phyloP scores from a whole-genome alignment of 2,797 vertebrate species.

The Adelosebastes latens region DNA sequence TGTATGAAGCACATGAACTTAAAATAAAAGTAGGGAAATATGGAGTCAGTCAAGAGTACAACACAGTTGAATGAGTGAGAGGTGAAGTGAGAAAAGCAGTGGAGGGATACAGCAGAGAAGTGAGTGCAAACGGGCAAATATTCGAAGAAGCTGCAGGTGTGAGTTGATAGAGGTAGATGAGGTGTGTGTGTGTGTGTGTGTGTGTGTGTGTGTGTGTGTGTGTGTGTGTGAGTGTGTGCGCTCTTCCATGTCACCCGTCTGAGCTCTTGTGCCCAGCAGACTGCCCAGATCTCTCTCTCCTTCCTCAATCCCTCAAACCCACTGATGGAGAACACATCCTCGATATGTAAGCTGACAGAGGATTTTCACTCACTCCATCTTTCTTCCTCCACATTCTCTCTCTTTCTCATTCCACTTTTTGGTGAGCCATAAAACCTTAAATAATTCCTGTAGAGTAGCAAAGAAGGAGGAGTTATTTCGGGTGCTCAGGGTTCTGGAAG shows the following conservation, averaged over 20 bases:
- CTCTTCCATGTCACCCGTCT: slow-evolving; percentile 21
- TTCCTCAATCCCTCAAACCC: slow-evolving; percentile 60
- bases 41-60: not conserved
- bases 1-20: slow-evolving; percentile 28
- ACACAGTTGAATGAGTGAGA: slow-evolving; percentile 24
- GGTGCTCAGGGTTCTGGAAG: not conserved
- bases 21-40: slow-evolving; percentile 9
- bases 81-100: slow-evolving; percentile 27
- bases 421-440: slow-evolving; percentile 44
- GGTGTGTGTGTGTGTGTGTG: slow-evolving; percentile 23
- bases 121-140: slow-evolving; percentile 7
- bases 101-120: slow-evolving; percentile 10
- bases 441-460: slow-evolving; percentile 30
- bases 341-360: slow-evolving; percentile 52
- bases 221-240: slow-evolving; percentile 2
- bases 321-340: slow-evolving; percentile 67
- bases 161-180: slow-evolving; percentile 21
- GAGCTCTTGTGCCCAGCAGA: slow-evolving; percentile 51
- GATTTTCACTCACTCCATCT: slow-evolving; percentile 42
- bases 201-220: slow-evolving; percentile 10
- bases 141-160: slow-evolving; percentile 19
- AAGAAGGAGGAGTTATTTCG: slow-evolving; percentile 12
- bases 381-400: slow-evolving; percentile 21
- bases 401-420: slow-evolving; percentile 24
- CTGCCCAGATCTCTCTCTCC: slow-evolving; percentile 33